A percentile compares a stretch with the other conserved stretches of the same genome.
These are phyloP conservation scores for Danio tinwini DNA, from an alignment of 2,797 vertebrate species.

Conservation along the genomic window DNA sequence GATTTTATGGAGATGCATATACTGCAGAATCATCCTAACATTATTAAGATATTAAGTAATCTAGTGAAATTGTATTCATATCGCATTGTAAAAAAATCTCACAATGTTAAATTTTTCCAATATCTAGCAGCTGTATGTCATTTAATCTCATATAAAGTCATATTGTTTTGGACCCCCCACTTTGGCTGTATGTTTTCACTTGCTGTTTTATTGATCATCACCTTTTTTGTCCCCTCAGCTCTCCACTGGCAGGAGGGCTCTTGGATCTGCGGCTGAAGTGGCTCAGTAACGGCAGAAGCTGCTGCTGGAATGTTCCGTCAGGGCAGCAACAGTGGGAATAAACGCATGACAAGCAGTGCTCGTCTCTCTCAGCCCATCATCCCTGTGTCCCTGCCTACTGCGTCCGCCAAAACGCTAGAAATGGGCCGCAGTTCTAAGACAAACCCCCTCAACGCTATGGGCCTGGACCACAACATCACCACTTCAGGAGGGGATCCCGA, in stretches of 20 bases:
- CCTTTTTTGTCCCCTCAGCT: slow-evolving; percentile 18
- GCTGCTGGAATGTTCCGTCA: slow-evolving; percentile 83
- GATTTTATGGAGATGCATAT: too few relatives aligned
- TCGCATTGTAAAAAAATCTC: too few relatives aligned
- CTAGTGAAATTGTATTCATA: too few relatives aligned
- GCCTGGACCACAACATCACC: slow-evolving; percentile 79
- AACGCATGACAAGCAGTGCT: slow-evolving; percentile 77
- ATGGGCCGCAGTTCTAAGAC: slow-evolving; percentile 83
- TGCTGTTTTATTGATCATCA: background rate
- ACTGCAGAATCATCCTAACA: too few relatives aligned
- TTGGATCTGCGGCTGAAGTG: slow-evolving; percentile 62
- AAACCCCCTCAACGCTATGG: slow-evolving; percentile 81
- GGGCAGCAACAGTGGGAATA: slow-evolving; percentile 71
- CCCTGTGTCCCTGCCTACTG: slow-evolving; percentile 71
- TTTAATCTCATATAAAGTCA: background rate
- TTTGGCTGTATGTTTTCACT: background rate
- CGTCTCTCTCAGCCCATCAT: slow-evolving; percentile 76
- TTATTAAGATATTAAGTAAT: too few relatives aligned
- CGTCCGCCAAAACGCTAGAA: slow-evolving; percentile 80
- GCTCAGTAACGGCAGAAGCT: slow-evolving; percentile 54
- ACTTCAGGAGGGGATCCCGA: slow-evolving; percentile 87
- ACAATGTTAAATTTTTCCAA: too few relatives aligned
- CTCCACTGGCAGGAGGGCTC: slow-evolving; percentile 59
- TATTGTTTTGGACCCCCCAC: background rate
- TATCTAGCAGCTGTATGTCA: too few relatives aligned